phyloP scores from a whole-genome alignment of 2,113 vertebrate species.

The Hucho hucho region DNA sequence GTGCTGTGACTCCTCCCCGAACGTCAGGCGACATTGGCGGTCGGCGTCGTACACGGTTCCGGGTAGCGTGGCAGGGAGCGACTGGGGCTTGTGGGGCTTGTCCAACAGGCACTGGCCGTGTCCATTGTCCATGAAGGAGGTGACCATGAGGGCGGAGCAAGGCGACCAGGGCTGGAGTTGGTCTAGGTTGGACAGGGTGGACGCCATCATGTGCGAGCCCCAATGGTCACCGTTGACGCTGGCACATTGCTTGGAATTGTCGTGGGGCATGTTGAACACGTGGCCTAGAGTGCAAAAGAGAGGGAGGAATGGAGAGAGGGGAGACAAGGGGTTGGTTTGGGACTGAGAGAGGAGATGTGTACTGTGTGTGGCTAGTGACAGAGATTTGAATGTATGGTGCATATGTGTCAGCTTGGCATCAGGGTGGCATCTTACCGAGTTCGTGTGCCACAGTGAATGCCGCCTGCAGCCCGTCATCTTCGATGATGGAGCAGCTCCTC shows the following conservation, averaged over 20 bases:
- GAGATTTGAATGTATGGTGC: not conserved
- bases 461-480: conserved; percentile 95
- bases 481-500: conserved; percentile 94
- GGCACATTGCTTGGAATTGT: conserved; percentile 91
- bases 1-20: conserved; percentile 92
- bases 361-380: not conserved
- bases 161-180: conserved; percentile 93
- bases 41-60: conserved; percentile 86
- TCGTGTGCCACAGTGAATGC: conserved; percentile 97
- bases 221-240: conserved; percentile 79
- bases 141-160: conserved; percentile 94
- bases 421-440: conserved; percentile 77
- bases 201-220: conserved; percentile 96
- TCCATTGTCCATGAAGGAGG: conserved; percentile 94
- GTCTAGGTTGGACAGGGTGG: conserved; percentile 92
- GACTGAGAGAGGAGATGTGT: not conserved
- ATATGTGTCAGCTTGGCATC: not conserved
- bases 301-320: not conserved
- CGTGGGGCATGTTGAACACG: conserved; percentile 98
- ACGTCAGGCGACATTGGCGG: conserved; percentile 92
- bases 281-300: conserved; percentile 76
- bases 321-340: not conserved
- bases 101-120: conserved; percentile 95
- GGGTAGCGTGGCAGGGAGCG: conserved; percentile 85
- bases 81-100: conserved; percentile 87